phyloP scores from a whole-genome alignment of 2,113 vertebrate species.

The Clinocottus analis region DNA sequence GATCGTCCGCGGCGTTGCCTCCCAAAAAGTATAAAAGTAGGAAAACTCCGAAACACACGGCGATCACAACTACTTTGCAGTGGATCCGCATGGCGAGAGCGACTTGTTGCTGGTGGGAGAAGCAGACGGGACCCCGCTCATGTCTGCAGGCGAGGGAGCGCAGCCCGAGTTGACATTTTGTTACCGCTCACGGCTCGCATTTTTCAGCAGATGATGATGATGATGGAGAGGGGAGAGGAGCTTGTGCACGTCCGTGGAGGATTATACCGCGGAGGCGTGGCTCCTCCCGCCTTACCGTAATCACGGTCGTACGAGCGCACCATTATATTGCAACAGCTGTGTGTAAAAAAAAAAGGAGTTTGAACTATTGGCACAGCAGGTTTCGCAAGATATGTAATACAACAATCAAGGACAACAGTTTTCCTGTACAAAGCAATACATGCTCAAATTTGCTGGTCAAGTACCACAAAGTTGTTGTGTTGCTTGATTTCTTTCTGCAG shows the following conservation, averaged over 20 bases:
- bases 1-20: constrained; percentile 79
- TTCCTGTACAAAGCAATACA: neutral
- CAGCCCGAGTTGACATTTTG: constrained; percentile 65
- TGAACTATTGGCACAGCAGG: neutral
- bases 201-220: constrained; percentile 56
- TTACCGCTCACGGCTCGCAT: constrained; percentile 71
- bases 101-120: constrained; percentile 46
- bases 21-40: constrained; percentile 86
- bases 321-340: neutral
- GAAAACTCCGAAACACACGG: constrained; percentile 82
- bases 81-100: constrained; percentile 82
- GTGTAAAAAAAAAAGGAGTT: neutral
- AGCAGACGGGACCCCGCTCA: constrained; percentile 59
- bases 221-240: constrained; percentile 73
- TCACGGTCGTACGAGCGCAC: neutral
- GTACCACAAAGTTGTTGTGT: neutral
- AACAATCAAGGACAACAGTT: neutral
- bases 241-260: constrained; percentile 66
- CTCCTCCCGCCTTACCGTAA: constrained; percentile 71
- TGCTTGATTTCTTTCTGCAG: neutral
- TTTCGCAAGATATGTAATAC: neutral
- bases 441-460: neutral
- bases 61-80: constrained; percentile 78
- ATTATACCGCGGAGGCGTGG: constrained; percentile 74
- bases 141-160: constrained; percentile 65